phyloP scores from a whole-genome alignment of 2,888 invertebrate genomes.

The Serripes groenlandicus region DNA sequence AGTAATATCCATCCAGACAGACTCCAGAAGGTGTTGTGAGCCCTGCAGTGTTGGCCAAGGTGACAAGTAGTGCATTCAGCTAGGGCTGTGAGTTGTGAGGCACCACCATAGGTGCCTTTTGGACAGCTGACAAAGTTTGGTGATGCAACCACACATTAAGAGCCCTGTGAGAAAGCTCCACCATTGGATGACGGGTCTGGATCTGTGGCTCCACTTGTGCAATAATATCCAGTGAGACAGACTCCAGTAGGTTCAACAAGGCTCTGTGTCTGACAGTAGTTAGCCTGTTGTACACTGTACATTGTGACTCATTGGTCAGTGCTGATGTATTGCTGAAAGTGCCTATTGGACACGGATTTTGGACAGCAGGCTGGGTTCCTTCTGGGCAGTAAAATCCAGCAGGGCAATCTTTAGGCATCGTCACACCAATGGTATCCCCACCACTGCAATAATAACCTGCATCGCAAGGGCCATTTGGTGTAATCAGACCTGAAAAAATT shows the following conservation, averaged over 20 bases:
- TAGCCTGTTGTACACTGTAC: conserved; percentile 82
- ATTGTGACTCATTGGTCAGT: conserved; percentile 77
- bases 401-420: conserved; percentile 81
- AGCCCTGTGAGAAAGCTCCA: conserved; percentile 82
- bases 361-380: conserved; percentile 75
- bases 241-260: conserved; percentile 81
- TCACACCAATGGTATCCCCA: conserved; percentile 80
- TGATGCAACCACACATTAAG: conserved; percentile 80
- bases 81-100: conserved; percentile 76
- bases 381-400: conserved; percentile 83
- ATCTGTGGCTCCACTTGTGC: conserved; percentile 76
- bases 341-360: conserved; percentile 83
- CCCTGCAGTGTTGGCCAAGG: conserved; percentile 83
- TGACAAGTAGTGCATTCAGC: conserved; percentile 83
- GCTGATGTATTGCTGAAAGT: conserved; percentile 83
- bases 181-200: conserved; percentile 76
- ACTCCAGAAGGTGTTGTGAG: conserved; percentile 78
- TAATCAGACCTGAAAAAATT: conserved; percentile 72
- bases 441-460: conserved; percentile 79
- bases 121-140: conserved; percentile 79
- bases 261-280: conserved; percentile 83
- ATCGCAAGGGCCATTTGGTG: conserved; percentile 78
- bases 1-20: conserved; percentile 83
- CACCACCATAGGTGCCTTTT: conserved; percentile 83
- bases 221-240: conserved; percentile 83